A percentile compares a stretch with the other conserved stretches of the same genome.
phyloP scores from a whole-genome alignment of 2,888 invertebrate genomes.

The Athetis lepigone region DNA sequence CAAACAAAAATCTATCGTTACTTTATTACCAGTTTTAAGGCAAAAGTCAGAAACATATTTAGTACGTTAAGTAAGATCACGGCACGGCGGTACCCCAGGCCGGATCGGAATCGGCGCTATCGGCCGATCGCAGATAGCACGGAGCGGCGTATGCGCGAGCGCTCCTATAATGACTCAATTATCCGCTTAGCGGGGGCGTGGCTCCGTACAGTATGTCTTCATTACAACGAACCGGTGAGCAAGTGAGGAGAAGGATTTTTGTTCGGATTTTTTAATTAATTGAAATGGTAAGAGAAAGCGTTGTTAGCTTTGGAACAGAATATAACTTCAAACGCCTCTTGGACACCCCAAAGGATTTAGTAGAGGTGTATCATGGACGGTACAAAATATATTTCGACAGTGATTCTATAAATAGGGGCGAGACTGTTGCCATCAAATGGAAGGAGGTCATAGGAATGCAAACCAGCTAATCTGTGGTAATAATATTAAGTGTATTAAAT shows the following conservation, averaged over 20 bases:
- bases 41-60: conserved; percentile 29
- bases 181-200: conserved; percentile 89
- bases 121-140: conserved; percentile 79
- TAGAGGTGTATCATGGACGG: background rate
- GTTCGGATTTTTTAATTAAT: background rate
- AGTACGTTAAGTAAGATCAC: conserved; percentile 41
- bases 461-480: too few relatives aligned
- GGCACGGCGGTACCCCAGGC: conserved; percentile 72
- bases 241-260: conserved; percentile 66
- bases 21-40: conserved; percentile 4
- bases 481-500: too few relatives aligned
- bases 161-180: conserved; percentile 90
- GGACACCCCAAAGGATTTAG: background rate
- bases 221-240: conserved; percentile 75
- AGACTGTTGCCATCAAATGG: too few relatives aligned
- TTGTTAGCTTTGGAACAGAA: background rate
- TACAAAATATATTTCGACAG: too few relatives aligned
- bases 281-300: background rate
- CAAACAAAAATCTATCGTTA: background rate
- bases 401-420: too few relatives aligned
- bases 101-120: conserved; percentile 75
- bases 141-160: conserved; percentile 80
- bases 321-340: background rate
- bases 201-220: conserved; percentile 86
- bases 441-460: too few relatives aligned